These are phyloP conservation scores for Sarcophaga subvicina DNA, from an alignment of 2,888 invertebrate species.

Conservation along the genomic window DNA sequence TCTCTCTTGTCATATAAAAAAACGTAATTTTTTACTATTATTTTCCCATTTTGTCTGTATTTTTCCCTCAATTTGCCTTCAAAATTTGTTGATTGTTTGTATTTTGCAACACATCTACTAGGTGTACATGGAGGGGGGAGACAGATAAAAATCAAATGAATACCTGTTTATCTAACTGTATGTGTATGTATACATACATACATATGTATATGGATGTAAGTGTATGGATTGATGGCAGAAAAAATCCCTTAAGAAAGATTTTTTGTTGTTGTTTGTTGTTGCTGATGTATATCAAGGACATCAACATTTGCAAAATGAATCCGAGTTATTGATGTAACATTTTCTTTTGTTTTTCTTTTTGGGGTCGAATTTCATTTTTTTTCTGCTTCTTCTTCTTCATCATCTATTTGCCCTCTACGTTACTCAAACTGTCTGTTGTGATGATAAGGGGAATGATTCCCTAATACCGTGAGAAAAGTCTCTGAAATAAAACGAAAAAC, in stretches of 20 bases:
- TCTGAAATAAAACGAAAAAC: no score
- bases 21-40: not conserved
- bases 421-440: no score
- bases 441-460: no score
- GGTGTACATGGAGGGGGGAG: not conserved
- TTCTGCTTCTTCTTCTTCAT: not conserved
- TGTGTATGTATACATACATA: not conserved
- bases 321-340: constrained; percentile 2
- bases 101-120: not conserved
- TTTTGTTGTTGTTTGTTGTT: not conserved
- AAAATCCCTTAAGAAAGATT: constrained; percentile 50
- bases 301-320: constrained; percentile 32
- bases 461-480: no score
- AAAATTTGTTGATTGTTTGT: not conserved
- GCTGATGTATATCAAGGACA: constrained; percentile 56
- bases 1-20: not conserved
- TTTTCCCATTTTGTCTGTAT: not conserved
- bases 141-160: not conserved
- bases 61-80: not conserved
- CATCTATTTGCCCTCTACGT: no score
- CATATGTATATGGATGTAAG: not conserved
- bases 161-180: not conserved
- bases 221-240: constrained; percentile 3
- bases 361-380: not conserved
- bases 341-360: constrained; percentile 27